Evolutionary conservation across 2,888 invertebrate species (phyloP), one percentile per base, ranked within the genome.

Genomic region (Lobophora halterata): DNA sequence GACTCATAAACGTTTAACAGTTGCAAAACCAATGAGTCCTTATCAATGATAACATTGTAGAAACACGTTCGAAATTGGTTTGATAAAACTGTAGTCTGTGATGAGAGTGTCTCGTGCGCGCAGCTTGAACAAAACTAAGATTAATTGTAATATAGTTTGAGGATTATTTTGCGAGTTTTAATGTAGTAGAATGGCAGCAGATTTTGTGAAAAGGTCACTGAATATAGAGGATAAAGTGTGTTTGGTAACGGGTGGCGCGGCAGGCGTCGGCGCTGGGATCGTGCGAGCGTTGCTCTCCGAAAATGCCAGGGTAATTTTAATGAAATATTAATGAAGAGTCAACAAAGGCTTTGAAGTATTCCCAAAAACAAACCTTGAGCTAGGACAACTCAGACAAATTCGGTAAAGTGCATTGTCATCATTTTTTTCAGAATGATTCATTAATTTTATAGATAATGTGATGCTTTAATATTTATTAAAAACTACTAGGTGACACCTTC

Each of bases 231-330:
- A 75, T 9, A 83, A 81, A 69, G 80, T 85, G 57, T 65, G 77
- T 50, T 52, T 85, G 33, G 82, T 85, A 46, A 82, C 81, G 0
- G 85, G 85, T 1, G 85, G 83, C 0, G 83, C 83, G 0, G 78
- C 71, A 0, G 83, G 85, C 0, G 67, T 85, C 0, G 85, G 85
- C 0, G 83, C 83, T 1, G 79, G 72, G 0, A 47, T 83, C 1
- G 79, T 79, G 0, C 65, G 75, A 6, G 61, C 61, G 1, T 41
- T 85, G 11, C 50, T 83, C 0, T 38, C 52, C 6, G 75, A 71
- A 51, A 75, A 80, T 70, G 82, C 81, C 8, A 62, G 71, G 58
- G 83, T 81, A 61, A 59, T 55, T 55, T n/a, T n/a, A n/a, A n/a
- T n/a, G n/a, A n/a, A 10, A 23, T 18, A 14, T 37, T 30, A 37